A percentile compares a stretch with the other conserved stretches of the same genome.
These are phyloP conservation scores for Loris lydekkerianus DNA, from an alignment of 2,797 vertebrate species.

Conservation along the genomic window DNA sequence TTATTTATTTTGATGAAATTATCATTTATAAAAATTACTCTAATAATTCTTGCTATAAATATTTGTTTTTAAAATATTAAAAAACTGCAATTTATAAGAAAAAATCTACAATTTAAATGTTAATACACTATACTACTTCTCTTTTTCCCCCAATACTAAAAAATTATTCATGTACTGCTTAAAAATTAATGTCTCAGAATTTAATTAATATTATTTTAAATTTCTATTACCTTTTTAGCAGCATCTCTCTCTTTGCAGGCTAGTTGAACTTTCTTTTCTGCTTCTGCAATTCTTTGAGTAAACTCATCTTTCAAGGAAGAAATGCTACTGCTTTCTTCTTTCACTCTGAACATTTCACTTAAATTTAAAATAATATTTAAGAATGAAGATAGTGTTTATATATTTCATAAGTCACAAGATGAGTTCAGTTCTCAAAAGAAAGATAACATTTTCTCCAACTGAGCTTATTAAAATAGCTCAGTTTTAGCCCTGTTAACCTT, in stretches of 20 bases:
- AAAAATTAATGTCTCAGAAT: neutral
- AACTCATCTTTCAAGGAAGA: conserved; percentile 97
- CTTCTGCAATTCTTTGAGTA: conserved; percentile 97
- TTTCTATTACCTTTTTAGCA: conserved; percentile 94
- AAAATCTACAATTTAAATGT: conserved; percentile 20
- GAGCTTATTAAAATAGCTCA: conserved; percentile 12
- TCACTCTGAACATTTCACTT: conserved; percentile 97
- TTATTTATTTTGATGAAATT: conserved; percentile 56
- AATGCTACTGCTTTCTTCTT: conserved; percentile 96
- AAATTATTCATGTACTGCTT: neutral
- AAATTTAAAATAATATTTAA: conserved; percentile 80
- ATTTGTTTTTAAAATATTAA: conserved; percentile 15
- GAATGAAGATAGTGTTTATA: conserved; percentile 64
- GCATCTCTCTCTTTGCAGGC: conserved; percentile 99
- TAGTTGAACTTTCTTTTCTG: conserved; percentile 96
- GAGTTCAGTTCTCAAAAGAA: conserved; percentile 55
- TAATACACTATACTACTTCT: neutral
- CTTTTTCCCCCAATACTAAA: neutral
- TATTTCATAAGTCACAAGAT: conserved; percentile 2
- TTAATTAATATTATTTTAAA: conserved; percentile 56
- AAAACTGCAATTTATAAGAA: conserved; percentile 48
- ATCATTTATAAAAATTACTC: conserved; percentile 53
- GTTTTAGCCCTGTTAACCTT: conserved; percentile 3
- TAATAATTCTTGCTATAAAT: neutral
- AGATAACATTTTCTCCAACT: conserved; percentile 40